Conservation (phyloP, 2,888 invertebrate genomes). For the Eulithis testata region DNA sequence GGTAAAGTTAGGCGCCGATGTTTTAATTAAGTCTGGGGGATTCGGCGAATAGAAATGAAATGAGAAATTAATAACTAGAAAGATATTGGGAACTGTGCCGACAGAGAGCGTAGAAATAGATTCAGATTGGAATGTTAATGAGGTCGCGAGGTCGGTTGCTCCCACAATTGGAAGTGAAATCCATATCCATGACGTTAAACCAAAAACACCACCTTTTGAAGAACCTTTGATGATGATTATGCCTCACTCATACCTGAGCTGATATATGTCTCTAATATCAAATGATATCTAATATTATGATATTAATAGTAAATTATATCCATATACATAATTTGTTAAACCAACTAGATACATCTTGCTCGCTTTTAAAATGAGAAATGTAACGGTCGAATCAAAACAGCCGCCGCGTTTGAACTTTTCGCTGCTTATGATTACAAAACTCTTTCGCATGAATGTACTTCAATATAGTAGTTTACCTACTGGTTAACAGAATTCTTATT, state of each 20-base stretch:
- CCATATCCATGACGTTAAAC: slow-evolving; percentile 7
- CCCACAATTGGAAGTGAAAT: slow-evolving; percentile 26
- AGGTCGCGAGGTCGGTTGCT: slow-evolving; percentile 30
- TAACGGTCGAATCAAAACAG: neutral
- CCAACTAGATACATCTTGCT: neutral
- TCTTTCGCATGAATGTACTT: neutral
- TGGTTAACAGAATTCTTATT: neutral
- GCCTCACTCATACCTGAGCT: neutral
- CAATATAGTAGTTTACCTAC: neutral
- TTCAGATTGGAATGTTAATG: slow-evolving; percentile 39
- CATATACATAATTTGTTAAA: neutral
- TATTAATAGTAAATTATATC: neutral
- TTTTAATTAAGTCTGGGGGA: slow-evolving; percentile 76
- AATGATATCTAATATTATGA: neutral
- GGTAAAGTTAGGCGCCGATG: slow-evolving; percentile 79
- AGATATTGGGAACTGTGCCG: slow-evolving; percentile 46
- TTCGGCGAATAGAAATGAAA: slow-evolving; percentile 61
- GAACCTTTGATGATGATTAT: neutral
- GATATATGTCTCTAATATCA: neutral
- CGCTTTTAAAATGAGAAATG: neutral
- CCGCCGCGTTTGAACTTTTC: neutral
- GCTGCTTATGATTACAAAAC: neutral
- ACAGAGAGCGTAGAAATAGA: slow-evolving; percentile 38
- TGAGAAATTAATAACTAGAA: slow-evolving; percentile 61
- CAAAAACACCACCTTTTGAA: neutral